Percentiles rank a stretch among this genome's conserved stretches.
These are phyloP conservation scores for Dendrocopos noguchii DNA, from an alignment of 2,113 vertebrate genomes.

Conservation along the genomic window DNA sequence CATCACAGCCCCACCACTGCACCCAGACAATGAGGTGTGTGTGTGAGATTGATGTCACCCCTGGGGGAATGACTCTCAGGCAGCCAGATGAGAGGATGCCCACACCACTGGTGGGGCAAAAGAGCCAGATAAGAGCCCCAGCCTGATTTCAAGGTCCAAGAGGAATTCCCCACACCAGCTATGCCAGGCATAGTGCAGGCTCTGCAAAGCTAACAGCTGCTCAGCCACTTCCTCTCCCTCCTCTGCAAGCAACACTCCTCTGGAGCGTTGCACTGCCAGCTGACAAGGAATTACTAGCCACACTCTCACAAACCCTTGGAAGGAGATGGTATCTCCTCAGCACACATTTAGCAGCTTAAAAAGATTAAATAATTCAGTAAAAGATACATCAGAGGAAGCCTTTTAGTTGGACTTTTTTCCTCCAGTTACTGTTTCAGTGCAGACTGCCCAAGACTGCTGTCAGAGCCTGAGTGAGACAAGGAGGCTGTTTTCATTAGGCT, in stretches of 20 bases:
- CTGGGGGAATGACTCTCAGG: background rate
- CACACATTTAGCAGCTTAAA: background rate
- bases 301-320: background rate
- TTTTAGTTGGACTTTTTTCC: background rate
- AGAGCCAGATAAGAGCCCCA: background rate
- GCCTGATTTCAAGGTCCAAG: background rate
- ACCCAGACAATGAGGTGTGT: background rate
- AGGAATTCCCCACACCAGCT: background rate
- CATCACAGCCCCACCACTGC: background rate
- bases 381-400: background rate
- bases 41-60: accelerated
- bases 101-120: background rate
- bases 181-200: background rate
- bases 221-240: background rate
- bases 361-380: background rate
- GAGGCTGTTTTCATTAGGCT: background rate
- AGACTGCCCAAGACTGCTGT: background rate
- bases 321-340: background rate
- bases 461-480: background rate
- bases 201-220: background rate
- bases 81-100: background rate
- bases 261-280: background rate
- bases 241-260: background rate
- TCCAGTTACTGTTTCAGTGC: background rate
- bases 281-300: background rate